Evolutionary conservation across 2,888 invertebrate genomes (phyloP).

Genomic region (Melanophora roralis): DNA sequence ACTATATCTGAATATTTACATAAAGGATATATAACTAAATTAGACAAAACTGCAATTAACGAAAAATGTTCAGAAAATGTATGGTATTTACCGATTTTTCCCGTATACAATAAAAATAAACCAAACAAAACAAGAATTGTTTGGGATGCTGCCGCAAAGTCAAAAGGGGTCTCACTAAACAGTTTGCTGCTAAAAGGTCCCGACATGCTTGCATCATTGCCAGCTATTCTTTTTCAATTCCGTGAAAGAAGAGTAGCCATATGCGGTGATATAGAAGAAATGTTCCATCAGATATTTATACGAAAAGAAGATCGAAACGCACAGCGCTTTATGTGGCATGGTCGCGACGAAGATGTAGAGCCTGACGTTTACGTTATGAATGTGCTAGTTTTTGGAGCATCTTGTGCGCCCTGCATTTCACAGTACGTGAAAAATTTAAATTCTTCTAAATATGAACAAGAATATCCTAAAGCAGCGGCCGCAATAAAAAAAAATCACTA

Average conservation of each 20-base stretch:
- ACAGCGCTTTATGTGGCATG: not conserved
- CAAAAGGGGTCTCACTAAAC: not conserved
- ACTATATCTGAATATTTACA: constrained; percentile 12
- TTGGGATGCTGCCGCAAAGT: constrained; percentile 43
- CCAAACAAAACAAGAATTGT: constrained; percentile 44
- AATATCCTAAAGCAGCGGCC: not conserved
- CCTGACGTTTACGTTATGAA: constrained; percentile 22
- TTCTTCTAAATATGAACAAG: not conserved
- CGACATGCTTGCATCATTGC: constrained; percentile 7
- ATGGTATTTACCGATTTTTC: constrained; percentile 67
- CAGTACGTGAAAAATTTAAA: constrained; percentile 28
- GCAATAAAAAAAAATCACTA: constrained; percentile 35
- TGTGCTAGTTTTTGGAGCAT: not conserved
- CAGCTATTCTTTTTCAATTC: constrained; percentile 27
- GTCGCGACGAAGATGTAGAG: not conserved
- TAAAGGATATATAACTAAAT: constrained; percentile 20
- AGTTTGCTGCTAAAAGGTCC: constrained; percentile 19
- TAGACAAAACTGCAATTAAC: not conserved
- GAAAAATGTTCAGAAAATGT: constrained; percentile 14
- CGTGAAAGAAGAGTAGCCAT: constrained; percentile 7
- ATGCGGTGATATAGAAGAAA: constrained; percentile 22
- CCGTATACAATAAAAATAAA: constrained; percentile 37
- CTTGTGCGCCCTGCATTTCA: not conserved
- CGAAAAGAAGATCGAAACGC: constrained; percentile 18
- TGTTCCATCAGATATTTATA: constrained; percentile 15